These are phyloP conservation scores for Typhlomys cinereus DNA, from an alignment of 2,113 vertebrate genomes.

Conservation along the genomic window DNA sequence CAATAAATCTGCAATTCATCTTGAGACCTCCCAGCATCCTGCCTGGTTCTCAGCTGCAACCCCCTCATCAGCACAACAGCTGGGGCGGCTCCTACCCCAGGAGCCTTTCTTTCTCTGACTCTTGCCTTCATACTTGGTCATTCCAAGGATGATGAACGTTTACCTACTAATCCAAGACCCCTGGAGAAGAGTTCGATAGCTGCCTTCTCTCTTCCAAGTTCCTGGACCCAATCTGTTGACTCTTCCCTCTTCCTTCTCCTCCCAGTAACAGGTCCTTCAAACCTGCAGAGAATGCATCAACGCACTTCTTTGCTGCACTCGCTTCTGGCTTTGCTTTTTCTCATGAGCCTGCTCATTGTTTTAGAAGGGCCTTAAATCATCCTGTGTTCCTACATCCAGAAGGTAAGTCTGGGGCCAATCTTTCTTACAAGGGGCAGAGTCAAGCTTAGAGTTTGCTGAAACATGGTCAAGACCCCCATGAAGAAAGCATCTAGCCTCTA, in stretches of 20 bases:
- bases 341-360: neutral
- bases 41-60: too few relatives aligned
- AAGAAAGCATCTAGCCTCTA: neutral
- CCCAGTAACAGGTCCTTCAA: neutral
- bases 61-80: too few relatives aligned
- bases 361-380: neutral
- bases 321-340: neutral
- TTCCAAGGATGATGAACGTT: neutral
- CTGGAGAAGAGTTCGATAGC: neutral
- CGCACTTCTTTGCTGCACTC: neutral
- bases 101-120: too few relatives aligned
- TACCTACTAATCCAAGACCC: neutral
- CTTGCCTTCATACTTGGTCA: neutral
- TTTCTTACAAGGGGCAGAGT: neutral
- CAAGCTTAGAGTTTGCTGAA: too few relatives aligned
- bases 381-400: constrained; percentile 21
- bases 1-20: too few relatives aligned
- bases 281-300: neutral
- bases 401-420: neutral
- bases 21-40: too few relatives aligned
- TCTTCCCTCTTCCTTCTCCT: neutral
- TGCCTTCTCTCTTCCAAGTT: neutral
- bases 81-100: too few relatives aligned
- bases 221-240: neutral
- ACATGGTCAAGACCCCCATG: neutral